Base-by-base conservation (phyloP, 2,888 invertebrate genomes). In the Noctua janthina region DNA sequence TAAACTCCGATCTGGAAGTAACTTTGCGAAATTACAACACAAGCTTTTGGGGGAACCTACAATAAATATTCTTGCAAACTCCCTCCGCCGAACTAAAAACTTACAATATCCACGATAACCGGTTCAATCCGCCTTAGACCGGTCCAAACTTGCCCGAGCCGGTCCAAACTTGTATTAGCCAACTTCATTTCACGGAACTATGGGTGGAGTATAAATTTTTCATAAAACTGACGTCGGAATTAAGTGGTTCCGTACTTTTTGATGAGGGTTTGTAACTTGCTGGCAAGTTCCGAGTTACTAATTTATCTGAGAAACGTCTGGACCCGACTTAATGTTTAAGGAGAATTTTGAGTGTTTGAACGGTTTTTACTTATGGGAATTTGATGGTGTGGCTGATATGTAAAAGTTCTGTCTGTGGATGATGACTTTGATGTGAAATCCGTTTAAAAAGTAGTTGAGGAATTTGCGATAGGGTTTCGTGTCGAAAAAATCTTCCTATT, bases 221-320 rank as follows among this genome's bases (percentile, higher is more conserved):
- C 90, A 92, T 91, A 92, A 90, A 92, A 90, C 88, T 90, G 92
- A 91, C 91, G 89, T 88, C 88, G 76, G 87, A 91, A 91, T 92
- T 90, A 92, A 92, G 90, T 88, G 90, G 88, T 90, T 89, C 89
- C 87, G 85, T 91, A 88, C 87, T 91, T 91, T 89, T 89, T 89
- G 89, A 89, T 87, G 80, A 89, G 87, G 89, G 89, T 89, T 74
- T 82, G 81, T 80, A 81, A 86, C 72, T 81, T 81, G 70, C 71
- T 75, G 69, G 76, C 69, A 83, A 83, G 87, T 87, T 85, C 46
- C 11, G 72, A 88, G 88, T 84, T 87, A 81, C 81, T 87, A 84
- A 89, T 89, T 88, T 88, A 89, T 88, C 82, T 82, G 76, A 68
- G 77, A 43, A 79, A 49, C 72, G 74, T 79, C 79, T 80, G 79